Evolutionary conservation across 2,797 vertebrate genomes (phyloP).

Genomic region (Pristis pectinata): DNA sequence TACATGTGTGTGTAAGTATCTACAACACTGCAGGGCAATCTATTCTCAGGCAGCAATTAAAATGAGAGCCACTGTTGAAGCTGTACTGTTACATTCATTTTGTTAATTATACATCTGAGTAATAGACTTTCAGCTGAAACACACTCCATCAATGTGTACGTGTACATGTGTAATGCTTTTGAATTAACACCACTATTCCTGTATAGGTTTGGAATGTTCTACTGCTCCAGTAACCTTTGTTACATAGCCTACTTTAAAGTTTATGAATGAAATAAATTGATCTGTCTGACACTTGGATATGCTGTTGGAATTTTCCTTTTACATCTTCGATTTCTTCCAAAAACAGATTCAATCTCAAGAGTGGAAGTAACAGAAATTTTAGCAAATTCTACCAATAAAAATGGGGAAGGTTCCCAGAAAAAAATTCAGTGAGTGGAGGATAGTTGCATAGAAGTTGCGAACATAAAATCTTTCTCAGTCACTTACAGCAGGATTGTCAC

Average conservation of each 20-base stretch:
- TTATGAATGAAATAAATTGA: no score
- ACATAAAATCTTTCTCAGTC: no score
- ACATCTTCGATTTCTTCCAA: no score
- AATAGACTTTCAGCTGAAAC: neutral
- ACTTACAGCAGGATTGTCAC: no score
- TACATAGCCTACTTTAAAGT: neutral
- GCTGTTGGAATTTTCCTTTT: neutral
- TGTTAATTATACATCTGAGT: neutral
- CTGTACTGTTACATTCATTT: conserved; percentile 11
- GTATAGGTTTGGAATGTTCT: neutral
- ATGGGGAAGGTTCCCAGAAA: no score
- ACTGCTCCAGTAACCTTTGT: no score
- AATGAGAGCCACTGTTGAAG: neutral
- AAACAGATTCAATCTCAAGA: no score
- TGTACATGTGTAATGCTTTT: neutral
- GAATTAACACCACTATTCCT: neutral
- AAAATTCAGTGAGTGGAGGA: no score
- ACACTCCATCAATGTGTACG: no score
- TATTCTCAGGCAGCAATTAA: neutral
- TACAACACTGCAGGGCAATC: neutral
- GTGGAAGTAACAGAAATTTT: no score
- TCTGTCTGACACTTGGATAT: neutral
- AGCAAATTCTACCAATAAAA: no score
- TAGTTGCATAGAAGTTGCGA: no score
- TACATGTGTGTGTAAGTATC: conserved; percentile 44